Conservation (phyloP, 2,797 vertebrate genomes). For the Alectoris magna region DNA sequence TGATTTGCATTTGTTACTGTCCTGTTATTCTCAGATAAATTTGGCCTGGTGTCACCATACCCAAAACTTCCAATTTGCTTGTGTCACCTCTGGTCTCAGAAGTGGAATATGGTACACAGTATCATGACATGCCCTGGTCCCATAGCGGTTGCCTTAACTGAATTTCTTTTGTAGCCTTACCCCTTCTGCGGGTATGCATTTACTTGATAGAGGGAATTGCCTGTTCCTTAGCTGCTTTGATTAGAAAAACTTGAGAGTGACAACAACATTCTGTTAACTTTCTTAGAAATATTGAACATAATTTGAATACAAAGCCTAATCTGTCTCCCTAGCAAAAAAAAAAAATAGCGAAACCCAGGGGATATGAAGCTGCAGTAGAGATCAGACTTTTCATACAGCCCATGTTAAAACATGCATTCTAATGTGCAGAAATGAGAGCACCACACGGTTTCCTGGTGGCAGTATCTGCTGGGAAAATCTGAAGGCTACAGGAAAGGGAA, state of each 20-base stretch:
- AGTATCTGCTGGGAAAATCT: neutral
- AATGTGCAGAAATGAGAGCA: rapidly evolving
- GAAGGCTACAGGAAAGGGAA: neutral
- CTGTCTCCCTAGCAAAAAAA: neutral
- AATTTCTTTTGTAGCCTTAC: neutral
- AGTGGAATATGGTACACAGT: neutral
- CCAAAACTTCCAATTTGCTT: neutral
- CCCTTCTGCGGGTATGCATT: neutral
- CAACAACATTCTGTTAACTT: neutral
- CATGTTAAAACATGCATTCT: neutral
- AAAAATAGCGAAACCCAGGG: neutral
- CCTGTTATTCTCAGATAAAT: neutral
- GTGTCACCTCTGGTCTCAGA: neutral
- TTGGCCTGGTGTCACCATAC: neutral
- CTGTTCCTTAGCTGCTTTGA: neutral
- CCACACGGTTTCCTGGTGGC: neutral
- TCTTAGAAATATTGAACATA: neutral
- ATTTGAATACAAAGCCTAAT: neutral
- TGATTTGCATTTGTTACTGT: neutral
- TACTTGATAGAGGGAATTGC: neutral
- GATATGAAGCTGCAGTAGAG: neutral
- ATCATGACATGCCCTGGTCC: neutral
- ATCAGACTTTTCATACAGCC: neutral
- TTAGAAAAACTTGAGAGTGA: neutral
- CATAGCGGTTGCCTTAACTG: neutral